Conservation (phyloP, 1,140 invertebrate species). For the Cyrtorhinus lividipennis region DNA sequence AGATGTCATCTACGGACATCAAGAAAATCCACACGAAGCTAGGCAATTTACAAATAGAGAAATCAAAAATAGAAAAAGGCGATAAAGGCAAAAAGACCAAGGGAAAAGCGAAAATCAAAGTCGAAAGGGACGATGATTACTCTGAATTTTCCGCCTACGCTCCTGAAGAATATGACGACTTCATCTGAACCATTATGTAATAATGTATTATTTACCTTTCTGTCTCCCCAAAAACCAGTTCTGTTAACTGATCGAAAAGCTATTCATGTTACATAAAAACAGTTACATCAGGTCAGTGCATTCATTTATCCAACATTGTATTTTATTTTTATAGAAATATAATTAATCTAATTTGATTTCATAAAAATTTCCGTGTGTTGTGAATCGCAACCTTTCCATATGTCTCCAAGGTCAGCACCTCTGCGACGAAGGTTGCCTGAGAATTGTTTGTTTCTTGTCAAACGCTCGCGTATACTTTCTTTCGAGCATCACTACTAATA, state of each 20-base stretch:
- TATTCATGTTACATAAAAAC: neutral
- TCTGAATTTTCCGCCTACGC: neutral
- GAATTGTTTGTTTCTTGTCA: no score
- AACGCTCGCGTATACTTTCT: no score
- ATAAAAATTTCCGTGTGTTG: no score
- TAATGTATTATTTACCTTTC: neutral
- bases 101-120: conserved; percentile 49
- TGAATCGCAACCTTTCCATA: no score
- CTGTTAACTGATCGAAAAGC: neutral
- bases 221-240: neutral
- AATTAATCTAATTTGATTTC: neutral
- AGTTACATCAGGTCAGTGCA: neutral
- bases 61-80: conserved; percentile 47
- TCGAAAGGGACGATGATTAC: conserved; percentile 52
- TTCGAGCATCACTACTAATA: no score
- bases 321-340: neutral
- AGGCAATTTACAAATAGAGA: conserved; percentile 65
- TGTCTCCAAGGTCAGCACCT: no score
- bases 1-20: conserved; percentile 53
- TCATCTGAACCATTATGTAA: neutral
- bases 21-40: conserved; percentile 67
- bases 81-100: conserved; percentile 52
- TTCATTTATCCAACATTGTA: neutral
- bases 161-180: neutral
- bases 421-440: no score